Percentiles rank a stretch among this genome's conserved stretches.
Evolutionary conservation across 1,140 invertebrate genomes (phyloP).

Genomic region (Idris sp.): DNA sequence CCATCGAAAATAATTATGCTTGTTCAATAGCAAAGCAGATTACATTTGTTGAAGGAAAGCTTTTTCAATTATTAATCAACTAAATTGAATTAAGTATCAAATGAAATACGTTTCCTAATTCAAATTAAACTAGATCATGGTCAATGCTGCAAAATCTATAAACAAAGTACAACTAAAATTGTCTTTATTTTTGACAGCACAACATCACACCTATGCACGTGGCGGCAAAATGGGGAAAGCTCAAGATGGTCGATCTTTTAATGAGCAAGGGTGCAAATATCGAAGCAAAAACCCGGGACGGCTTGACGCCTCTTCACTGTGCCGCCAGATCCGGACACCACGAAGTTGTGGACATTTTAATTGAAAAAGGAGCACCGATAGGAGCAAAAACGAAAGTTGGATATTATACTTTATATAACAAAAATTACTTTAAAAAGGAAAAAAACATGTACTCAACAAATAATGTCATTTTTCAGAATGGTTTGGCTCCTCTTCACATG

Average conservation of each 20-base stretch:
- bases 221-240: conserved; percentile 97
- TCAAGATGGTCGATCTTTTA: conserved; percentile 92
- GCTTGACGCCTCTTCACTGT: conserved; percentile 94
- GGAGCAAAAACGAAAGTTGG: conserved; percentile 97
- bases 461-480: conserved; percentile 83
- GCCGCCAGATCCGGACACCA: conserved; percentile 97
- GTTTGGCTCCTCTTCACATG: conserved; percentile 93
- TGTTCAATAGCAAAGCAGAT: background rate
- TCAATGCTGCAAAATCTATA: conserved; percentile 12
- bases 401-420: conserved; percentile 17
- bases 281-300: conserved; percentile 95
- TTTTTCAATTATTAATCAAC: conserved; percentile 21
- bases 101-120: conserved; percentile 37
- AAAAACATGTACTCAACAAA: background rate
- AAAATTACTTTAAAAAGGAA: no score
- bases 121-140: conserved; percentile 28
- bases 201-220: conserved; percentile 96
- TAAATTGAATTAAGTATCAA: conserved; percentile 31
- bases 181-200: no score
- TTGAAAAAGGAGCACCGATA: conserved; percentile 95
- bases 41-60: conserved; percentile 26
- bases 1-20: no score
- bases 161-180: no score
- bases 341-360: conserved; percentile 93
- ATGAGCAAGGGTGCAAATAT: conserved; percentile 93